phyloP scores from a whole-genome alignment of 2,113 vertebrate genomes.

The Penelope pileata region DNA sequence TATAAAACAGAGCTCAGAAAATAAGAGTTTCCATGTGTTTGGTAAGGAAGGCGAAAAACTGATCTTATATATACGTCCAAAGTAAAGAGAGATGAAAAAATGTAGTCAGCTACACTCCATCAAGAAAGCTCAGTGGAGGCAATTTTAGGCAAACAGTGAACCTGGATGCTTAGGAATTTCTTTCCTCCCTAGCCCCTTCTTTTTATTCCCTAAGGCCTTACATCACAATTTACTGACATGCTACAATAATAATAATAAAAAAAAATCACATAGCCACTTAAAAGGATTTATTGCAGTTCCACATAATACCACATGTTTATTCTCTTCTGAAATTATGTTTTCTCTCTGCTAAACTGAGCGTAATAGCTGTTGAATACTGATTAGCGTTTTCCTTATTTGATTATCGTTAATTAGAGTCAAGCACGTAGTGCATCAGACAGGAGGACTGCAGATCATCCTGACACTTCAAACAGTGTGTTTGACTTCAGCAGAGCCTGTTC shows the following conservation, averaged over 20 bases:
- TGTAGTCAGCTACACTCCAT: not conserved
- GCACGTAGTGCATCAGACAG: slow-evolving; percentile 43
- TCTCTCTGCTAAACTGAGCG: slow-evolving; percentile 23
- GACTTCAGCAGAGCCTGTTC: slow-evolving; percentile 46
- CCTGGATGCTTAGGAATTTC: not conserved
- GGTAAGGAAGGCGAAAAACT: not conserved
- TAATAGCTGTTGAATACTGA: slow-evolving; percentile 62
- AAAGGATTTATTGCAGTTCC: slow-evolving; percentile 17
- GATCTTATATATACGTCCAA: not conserved
- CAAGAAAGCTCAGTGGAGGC: not conserved
- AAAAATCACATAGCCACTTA: slow-evolving; percentile 5
- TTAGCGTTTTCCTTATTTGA: slow-evolving; percentile 66
- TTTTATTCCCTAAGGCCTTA: not conserved
- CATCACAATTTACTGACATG: not conserved
- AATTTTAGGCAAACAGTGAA: not conserved
- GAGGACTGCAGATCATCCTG: slow-evolving; percentile 40
- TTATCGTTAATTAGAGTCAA: slow-evolving; percentile 72
- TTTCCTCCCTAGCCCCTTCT: not conserved
- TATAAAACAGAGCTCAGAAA: not conserved
- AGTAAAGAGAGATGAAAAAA: not conserved
- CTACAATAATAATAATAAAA: not conserved
- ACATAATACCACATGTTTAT: not conserved
- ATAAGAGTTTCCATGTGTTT: not conserved
- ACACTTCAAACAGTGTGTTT: slow-evolving; percentile 61
- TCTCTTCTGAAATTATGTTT: slow-evolving; percentile 40